Base-by-base conservation (phyloP, 2,797 vertebrate genomes). In the Myotis vivesi region DNA sequence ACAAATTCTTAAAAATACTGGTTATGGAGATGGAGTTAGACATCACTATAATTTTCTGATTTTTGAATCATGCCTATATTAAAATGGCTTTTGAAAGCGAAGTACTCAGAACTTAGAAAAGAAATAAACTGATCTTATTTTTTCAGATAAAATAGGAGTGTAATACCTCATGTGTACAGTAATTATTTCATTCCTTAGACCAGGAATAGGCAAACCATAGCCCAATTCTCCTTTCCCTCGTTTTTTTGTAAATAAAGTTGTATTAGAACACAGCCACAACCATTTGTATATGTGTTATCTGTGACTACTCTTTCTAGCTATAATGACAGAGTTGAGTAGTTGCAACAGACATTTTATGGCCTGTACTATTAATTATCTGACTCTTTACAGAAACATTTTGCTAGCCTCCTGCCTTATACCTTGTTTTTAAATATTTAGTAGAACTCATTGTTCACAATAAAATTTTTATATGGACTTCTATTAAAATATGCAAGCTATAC, bases 401-500 rank as follows among this genome's bases (percentile, higher is more conserved):
- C 51, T 66, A 16, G 68, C 25, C 2, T 38, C 19, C 38, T 83
- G 19, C 59, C 19, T 41, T 95, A 94, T 81, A 79, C 53, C 33
- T 95, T 92, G 53, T 46, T 87, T 91, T 94, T 87, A 62, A 75
- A 73, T 68, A 87, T 94, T 64, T 59, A 77, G 46, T 87, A 55
- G 68, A 94, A 92, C 10, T 23, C 82, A 81, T 73, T 75, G 55
- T 92, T 95, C 69, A 87, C 73, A 73, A 30, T 88, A 33, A 75
- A 6, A 57, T 77, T 95, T 96, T 84, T 81, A 73, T 87, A 41
- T 94, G 62, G 28, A 64, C 38, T 81, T 44, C 25, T 94, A 16
- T 64, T 92, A 68, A 91, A 76, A 76, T 57, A 68, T 79, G 71
- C 2, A 90, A 90, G 51, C 49, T 84, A n/a, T 79, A 20, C 36